phyloP scores from a whole-genome alignment of 2,888 invertebrate species.

The Scaptomyza parva region DNA sequence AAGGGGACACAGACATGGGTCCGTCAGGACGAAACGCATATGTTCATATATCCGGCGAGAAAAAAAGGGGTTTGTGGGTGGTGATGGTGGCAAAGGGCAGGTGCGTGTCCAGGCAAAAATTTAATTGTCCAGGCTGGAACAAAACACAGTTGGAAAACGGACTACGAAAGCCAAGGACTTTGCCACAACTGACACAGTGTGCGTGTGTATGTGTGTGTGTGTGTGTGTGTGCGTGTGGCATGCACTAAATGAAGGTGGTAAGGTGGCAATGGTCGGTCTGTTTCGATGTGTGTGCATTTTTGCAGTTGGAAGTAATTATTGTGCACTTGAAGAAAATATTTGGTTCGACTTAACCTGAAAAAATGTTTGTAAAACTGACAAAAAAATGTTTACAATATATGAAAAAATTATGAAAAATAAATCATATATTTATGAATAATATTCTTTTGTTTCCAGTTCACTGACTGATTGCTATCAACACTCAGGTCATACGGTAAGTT shows the following conservation, averaged over 20 bases:
- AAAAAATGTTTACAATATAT: neutral
- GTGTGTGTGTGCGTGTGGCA: too few relatives aligned
- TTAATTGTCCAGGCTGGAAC: slow-evolving; percentile 73
- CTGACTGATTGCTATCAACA: neutral
- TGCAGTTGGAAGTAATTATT: slow-evolving; percentile 7
- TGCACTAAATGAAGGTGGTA: neutral
- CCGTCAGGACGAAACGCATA: slow-evolving; percentile 36
- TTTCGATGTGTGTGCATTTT: slow-evolving; percentile 16
- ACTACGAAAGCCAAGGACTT: slow-evolving; percentile 47
- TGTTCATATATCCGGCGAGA: slow-evolving; percentile 50
- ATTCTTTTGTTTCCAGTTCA: neutral
- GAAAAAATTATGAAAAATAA: neutral
- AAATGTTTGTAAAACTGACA: too few relatives aligned
- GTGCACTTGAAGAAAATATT: neutral
- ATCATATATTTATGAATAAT: too few relatives aligned
- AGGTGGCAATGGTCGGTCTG: slow-evolving; percentile 1
- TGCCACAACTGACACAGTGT: slow-evolving; percentile 75
- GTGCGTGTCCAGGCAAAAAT: slow-evolving; percentile 60
- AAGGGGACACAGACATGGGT: slow-evolving; percentile 55
- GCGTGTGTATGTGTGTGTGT: too few relatives aligned
- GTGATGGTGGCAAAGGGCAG: slow-evolving; percentile 48
- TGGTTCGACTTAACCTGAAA: too few relatives aligned
- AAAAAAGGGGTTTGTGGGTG: neutral
- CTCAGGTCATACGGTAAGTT: too few relatives aligned
- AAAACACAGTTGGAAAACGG: slow-evolving; percentile 33